Evolutionary conservation across 1,140 invertebrate species (phyloP).

Genomic region (Megathymus violae): DNA sequence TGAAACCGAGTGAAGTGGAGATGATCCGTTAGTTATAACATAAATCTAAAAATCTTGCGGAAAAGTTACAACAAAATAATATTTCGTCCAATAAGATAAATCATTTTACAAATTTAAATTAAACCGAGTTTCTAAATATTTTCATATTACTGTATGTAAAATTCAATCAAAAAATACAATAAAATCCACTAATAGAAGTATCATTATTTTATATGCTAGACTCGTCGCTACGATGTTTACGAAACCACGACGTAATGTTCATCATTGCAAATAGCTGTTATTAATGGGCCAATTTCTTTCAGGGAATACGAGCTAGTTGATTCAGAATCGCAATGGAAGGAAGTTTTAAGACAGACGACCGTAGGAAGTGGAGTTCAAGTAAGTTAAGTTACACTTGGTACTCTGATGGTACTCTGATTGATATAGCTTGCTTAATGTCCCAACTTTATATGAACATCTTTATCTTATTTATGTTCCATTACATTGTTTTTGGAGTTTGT

Average conservation of each 20-base stretch:
- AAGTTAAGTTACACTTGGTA: conserved; percentile 56
- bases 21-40: no score
- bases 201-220: conserved; percentile 20
- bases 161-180: no score
- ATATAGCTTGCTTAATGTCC: conserved; percentile 10
- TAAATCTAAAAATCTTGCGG: no score
- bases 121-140: no score
- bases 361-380: conserved; percentile 69
- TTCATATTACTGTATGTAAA: no score
- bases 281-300: conserved; percentile 48
- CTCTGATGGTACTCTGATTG: conserved; percentile 13
- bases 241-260: conserved; percentile 34
- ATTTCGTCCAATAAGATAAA: no score
- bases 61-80: no score
- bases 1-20: no score
- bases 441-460: conserved; percentile 15
- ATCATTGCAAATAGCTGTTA: conserved; percentile 37
- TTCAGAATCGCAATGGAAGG: conserved; percentile 93
- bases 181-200: conserved; percentile 12
- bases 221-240: conserved; percentile 1
- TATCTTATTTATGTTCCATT: background rate
- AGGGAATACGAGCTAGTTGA: conserved; percentile 90
- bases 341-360: conserved; percentile 88
- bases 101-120: no score
- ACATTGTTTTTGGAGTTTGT: no score